Evolutionary conservation across 2,888 invertebrate species (phyloP).

Genomic region (Nephrotoma flavescens): DNA sequence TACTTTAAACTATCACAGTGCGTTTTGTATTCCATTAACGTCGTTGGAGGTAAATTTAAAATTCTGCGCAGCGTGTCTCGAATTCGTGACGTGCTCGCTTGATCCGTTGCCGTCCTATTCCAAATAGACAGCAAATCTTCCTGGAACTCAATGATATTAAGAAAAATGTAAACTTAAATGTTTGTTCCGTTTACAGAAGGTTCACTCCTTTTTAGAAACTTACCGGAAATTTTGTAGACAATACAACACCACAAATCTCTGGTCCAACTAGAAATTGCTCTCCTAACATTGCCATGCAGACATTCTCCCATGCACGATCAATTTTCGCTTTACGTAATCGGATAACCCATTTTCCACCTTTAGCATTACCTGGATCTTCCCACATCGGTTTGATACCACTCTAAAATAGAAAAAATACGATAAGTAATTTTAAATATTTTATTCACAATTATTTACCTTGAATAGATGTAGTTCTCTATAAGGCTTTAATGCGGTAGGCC

Average conservation of each 20-base stretch:
- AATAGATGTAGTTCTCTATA: conserved; percentile 93
- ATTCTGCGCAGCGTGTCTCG: conserved; percentile 89
- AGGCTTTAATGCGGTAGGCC: conserved; percentile 79
- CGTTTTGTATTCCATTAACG: conserved; percentile 89
- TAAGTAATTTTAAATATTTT: neutral
- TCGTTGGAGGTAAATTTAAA: conserved; percentile 83
- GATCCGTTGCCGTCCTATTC: conserved; percentile 90
- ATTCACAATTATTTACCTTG: conserved; percentile 19
- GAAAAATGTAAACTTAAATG: neutral
- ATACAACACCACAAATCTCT: conserved; percentile 95
- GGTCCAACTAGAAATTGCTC: conserved; percentile 98
- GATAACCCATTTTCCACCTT: conserved; percentile 97
- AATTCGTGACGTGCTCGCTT: conserved; percentile 75
- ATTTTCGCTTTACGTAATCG: conserved; percentile 87
- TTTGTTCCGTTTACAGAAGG: neutral
- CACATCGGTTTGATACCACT: conserved; percentile 98
- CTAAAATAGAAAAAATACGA: neutral
- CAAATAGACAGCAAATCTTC: conserved; percentile 94
- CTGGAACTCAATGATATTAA: conserved; percentile 31
- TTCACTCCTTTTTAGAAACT: conserved; percentile 14
- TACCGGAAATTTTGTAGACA: conserved; percentile 75
- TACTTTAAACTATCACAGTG: conserved; percentile 70
- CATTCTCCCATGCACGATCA: conserved; percentile 95
- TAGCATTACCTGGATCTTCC: conserved; percentile 94
- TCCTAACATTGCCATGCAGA: conserved; percentile 95